A percentile compares a stretch with the other conserved stretches of the same genome.
These are phyloP conservation scores for Rhabditoides inermis DNA, from an alignment of 2,888 invertebrate genomes.

Conservation along the genomic window DNA sequence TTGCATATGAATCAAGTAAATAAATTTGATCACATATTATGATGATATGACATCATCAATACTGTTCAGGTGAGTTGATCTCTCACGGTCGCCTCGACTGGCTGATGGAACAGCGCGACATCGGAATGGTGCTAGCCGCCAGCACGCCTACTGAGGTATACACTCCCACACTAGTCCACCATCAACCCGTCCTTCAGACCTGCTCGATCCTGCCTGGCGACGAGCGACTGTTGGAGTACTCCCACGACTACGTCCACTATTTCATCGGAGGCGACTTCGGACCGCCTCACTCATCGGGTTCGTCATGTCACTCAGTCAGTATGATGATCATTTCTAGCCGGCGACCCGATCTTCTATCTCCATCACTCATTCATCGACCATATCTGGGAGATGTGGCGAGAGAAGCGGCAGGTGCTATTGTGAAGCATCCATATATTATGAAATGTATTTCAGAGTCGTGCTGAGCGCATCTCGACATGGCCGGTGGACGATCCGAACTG, in stretches of 20 bases:
- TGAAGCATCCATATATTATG: too few species aligned
- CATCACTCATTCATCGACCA: constrained; percentile 39
- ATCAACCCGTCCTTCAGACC: too few species aligned
- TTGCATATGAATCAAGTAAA: neutral
- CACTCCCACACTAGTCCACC: too few species aligned
- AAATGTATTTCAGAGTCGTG: too few species aligned
- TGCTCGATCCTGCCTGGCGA: constrained; percentile 16
- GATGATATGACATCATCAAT: neutral
- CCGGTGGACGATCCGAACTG: too few species aligned
- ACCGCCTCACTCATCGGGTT: constrained; percentile 1
- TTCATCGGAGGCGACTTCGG: constrained; percentile 20
- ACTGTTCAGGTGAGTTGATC: constrained; percentile 6
- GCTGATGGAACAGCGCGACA: constrained; percentile 19
- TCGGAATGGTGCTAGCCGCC: constrained; percentile 23
- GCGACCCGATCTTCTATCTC: constrained; percentile 52
- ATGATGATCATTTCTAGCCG: too few species aligned
- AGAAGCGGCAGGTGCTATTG: constrained; percentile 21
- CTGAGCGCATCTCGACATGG: too few species aligned
- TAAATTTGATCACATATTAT: neutral
- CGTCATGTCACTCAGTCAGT: too few species aligned
- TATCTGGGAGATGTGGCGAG: constrained; percentile 48
- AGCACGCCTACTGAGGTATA: constrained; percentile 17
- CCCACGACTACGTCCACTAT: constrained; percentile 33
- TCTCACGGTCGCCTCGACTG: constrained; percentile 27
- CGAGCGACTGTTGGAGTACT: constrained; percentile 28